These are phyloP conservation scores for Kryptolebias ocellatus DNA, from an alignment of 2,797 vertebrate species.

Conservation along the genomic window DNA sequence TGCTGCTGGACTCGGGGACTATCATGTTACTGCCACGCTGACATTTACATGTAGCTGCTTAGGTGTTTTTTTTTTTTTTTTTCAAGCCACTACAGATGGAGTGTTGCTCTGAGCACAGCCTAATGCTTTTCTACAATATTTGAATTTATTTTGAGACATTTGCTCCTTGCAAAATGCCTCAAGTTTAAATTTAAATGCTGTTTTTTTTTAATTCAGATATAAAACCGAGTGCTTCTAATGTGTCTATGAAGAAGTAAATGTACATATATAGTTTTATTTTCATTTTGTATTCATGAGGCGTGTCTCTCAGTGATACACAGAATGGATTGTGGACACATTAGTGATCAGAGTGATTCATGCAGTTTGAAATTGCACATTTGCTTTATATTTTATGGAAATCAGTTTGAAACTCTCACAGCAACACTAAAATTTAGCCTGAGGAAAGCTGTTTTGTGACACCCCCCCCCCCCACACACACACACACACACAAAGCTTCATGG, in stretches of 20 bases:
- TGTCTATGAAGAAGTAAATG: too few relatives aligned
- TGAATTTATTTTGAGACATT: slow-evolving; percentile 6
- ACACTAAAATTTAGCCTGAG: slow-evolving; percentile 5
- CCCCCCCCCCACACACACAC: too few relatives aligned
- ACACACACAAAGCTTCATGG: not conserved
- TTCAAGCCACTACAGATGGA: too few relatives aligned
- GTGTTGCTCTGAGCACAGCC: not conserved
- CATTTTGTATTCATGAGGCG: not conserved
- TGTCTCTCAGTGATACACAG: not conserved
- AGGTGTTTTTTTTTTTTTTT: slow-evolving; percentile 32
- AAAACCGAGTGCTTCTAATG: not conserved
- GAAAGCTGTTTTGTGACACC: slow-evolving; percentile 8
- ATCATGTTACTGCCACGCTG: slow-evolving; percentile 46
- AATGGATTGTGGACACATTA: slow-evolving; percentile 1
- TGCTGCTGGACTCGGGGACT: not conserved
- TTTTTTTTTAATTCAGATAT: not conserved
- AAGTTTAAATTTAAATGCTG: not conserved
- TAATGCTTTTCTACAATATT: slow-evolving; percentile 19
- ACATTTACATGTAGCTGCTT: slow-evolving; percentile 36
- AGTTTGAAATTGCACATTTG: slow-evolving; percentile 13
- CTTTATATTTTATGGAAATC: slow-evolving; percentile 26
- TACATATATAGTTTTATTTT: too few relatives aligned
- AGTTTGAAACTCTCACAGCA: not conserved
- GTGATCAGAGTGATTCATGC: slow-evolving; percentile 18
- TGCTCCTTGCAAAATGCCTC: not conserved